Evolutionary conservation across 2,113 vertebrate genomes (phyloP), one percentile per base, ranked within the genome.

Genomic region (Brachirus orientalis): DNA sequence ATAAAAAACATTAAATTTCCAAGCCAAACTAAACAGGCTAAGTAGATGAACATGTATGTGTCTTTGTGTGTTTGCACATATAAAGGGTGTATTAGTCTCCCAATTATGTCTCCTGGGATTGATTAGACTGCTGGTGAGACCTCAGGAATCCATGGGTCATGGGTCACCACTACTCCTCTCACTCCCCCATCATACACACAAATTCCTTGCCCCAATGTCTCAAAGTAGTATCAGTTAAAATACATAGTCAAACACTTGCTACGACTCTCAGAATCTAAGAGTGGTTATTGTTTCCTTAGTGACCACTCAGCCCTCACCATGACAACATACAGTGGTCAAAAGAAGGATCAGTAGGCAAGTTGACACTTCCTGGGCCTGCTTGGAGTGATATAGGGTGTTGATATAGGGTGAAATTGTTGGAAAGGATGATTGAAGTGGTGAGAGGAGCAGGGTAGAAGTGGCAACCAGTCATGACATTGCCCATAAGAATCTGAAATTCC

Each of bases 61-160:
- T 71, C 58, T 58, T 37, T 44, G 40, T 28, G 55, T 57, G 35
- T 41, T 44, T 19, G 40, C 38, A 40, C 14, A 13, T 1, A 8
- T 48, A 19, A 8, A 2, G 64, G 33, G 61, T 65, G 79, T 79
- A 84, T 89, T 83, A 82, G 69, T 72, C 14, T 71, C 75, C 43
- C 72, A 87, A 82, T 90, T 88, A 85, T 88, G 87, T 90, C 77
- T 82, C 73, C 87, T 86, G 82, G 75, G 82, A 91, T 65, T 87
- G 70, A 88, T 88, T 88, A 86, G 77, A 63, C 83, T 84, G 50
- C 80, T 36, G 51, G 69, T 72, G 75, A 80, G 74, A 62, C 79
- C 78, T 78, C 75, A 84, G 79, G 85, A 85, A 87, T 87, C 80
- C 13, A 54, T 54, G 40, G 80, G 88, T 91, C 76, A 81, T 11